Evolutionary conservation across 2,797 vertebrate species (phyloP), one percentile per base, ranked within the genome.

Genomic region (Rhodeus uyekii): DNA sequence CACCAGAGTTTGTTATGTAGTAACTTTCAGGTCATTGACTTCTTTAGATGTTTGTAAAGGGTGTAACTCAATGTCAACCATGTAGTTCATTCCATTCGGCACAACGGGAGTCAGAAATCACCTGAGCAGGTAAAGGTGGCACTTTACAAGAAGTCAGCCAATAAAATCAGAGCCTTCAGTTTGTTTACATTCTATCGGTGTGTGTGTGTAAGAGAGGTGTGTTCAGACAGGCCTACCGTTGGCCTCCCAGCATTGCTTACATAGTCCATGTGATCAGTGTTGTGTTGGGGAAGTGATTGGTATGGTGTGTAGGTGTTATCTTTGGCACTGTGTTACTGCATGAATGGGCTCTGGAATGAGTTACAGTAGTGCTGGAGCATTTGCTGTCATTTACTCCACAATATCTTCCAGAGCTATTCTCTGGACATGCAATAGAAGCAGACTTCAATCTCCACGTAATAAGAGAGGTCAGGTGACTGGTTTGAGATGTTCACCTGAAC

Each of bases 191-290:
- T 85, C 72, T 80, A 42, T 82, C 71, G 14, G 75, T 9, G 18
- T 80, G 55, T 80, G 55, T 29, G 71, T 61, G 60, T 71, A 69
- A 65, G 60, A 72, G 44, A 82, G 77, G 80, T 88, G 87, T 87
- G 83, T 88, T 67, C 53, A 32, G 76, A 38, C 84, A 82, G 72
- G 82, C 83, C 44, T 24, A 53, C n/a, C 5, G 10, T 24, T 24
- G 1, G 38, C 61, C 61, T 50, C 24, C 36, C 2, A 74, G 71
- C 80, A 50, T 64, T 48, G 42, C 60, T 73, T 50, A 38, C 55
- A 27, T 29, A 65, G 60, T 22, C 55, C 19, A 32, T 63, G 55
- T 72, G 53, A 80, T 72, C 53, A 80, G 38, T 3, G 6, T 38
- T 65, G 22, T 75, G 60, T 39, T 74, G 7, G 34, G 67, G 36